Conservation (phyloP, 1,140 invertebrate species). For the Nasonia vitripennis region DNA sequence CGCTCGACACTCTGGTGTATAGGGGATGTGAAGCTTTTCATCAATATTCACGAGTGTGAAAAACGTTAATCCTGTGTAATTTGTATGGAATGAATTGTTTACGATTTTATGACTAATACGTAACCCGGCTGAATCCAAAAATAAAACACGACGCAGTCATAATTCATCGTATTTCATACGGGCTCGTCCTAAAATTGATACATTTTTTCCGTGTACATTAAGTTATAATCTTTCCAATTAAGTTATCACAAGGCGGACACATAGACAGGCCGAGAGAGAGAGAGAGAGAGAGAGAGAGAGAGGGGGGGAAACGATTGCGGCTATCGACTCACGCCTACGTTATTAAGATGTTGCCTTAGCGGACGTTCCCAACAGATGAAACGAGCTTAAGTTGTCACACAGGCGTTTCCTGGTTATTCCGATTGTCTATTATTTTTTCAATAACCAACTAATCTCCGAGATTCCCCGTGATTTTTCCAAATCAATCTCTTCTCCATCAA, state of each 20-base stretch:
- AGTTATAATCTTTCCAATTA: neutral
- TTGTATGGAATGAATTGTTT: too few species aligned
- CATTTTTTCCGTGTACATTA: neutral
- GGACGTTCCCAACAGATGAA: neutral
- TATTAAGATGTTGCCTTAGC: conserved; percentile 18
- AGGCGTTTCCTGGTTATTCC: neutral
- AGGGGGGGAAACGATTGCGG: neutral
- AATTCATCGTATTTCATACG: too few species aligned
- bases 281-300: too few species aligned
- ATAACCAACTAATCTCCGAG: neutral
- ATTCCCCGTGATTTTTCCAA: neutral
- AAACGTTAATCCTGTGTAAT: too few species aligned
- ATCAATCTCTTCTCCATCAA: neutral
- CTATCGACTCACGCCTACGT: conserved; percentile 7
- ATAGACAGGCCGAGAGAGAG: neutral
- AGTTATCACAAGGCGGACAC: neutral
- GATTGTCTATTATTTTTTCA: neutral
- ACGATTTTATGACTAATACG: too few species aligned
- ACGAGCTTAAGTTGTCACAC: neutral
- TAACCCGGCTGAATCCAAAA: too few species aligned
- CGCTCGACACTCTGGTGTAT: too few species aligned
- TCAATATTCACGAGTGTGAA: too few species aligned
- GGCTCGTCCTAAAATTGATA: too few species aligned
- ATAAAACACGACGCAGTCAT: too few species aligned
- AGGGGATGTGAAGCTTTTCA: too few species aligned